Conservation (phyloP, 2,797 vertebrate genomes). For the Brachyrhaphis roseni region DNA sequence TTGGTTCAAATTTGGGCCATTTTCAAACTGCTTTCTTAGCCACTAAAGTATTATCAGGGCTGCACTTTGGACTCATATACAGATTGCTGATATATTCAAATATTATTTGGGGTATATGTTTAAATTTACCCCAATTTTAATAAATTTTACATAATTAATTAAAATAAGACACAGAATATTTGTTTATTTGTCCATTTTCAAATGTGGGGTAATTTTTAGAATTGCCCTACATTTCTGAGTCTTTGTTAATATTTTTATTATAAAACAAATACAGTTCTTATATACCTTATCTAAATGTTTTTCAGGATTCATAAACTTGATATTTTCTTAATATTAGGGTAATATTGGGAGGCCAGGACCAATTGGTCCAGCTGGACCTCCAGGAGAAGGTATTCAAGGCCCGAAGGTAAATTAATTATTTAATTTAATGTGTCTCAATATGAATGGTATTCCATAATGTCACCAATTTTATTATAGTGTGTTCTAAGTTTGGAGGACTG, state of each 20-base stretch:
- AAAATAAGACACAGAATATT: background rate
- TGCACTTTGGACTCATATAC: no score
- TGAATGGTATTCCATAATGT: constrained; percentile 20
- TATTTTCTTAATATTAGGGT: constrained; percentile 77
- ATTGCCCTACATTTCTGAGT: background rate
- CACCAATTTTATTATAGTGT: constrained; percentile 22
- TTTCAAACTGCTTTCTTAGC: no score
- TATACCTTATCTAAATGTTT: background rate
- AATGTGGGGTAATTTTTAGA: background rate
- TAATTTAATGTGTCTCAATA: constrained; percentile 1
- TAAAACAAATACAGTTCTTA: background rate
- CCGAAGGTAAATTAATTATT: constrained; percentile 82
- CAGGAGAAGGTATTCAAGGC: constrained; percentile 90
- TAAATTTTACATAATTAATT: background rate
- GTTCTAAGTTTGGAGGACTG: background rate
- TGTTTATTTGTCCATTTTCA: background rate
- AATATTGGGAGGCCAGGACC: constrained; percentile 83
- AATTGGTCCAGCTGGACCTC: constrained; percentile 83
- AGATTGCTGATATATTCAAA: background rate
- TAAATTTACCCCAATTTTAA: background rate
- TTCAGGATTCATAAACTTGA: background rate
- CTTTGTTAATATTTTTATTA: background rate
- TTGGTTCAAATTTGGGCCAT: no score
- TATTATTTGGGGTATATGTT: background rate
- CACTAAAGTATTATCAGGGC: no score